Conservation (phyloP, 2,113 vertebrate species). For the Prionailurus bengalensis region DNA sequence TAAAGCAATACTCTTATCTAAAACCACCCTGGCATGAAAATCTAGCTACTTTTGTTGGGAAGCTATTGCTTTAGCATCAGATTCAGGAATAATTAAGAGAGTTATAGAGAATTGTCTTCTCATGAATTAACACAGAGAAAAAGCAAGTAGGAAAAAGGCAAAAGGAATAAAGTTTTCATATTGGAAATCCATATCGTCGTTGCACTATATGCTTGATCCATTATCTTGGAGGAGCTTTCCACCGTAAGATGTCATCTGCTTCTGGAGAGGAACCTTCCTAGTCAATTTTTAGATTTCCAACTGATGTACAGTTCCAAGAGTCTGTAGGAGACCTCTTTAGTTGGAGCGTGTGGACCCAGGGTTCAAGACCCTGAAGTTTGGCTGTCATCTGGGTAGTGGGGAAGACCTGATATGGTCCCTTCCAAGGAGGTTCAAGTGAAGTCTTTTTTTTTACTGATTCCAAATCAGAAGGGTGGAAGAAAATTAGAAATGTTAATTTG, state of each 20-base stretch:
- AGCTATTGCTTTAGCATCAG: not conserved
- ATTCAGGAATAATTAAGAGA: not conserved
- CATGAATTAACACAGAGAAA: not conserved
- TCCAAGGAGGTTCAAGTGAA: not conserved
- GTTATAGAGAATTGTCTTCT: not conserved
- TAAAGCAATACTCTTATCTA: not conserved
- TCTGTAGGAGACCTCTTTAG: not conserved
- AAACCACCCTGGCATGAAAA: not conserved
- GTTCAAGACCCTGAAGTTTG: not conserved
- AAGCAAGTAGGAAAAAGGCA: not conserved
- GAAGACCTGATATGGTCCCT: not conserved
- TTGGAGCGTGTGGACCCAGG: not conserved
- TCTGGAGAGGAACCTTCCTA: not conserved
- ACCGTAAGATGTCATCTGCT: not conserved
- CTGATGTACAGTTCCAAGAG: not conserved
- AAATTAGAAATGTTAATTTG: not conserved
- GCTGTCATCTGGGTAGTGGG: not conserved
- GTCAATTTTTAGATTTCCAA: not conserved
- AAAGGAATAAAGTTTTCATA: not conserved
- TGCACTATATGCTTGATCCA: not conserved
- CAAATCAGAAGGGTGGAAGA: not conserved
- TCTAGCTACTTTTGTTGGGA: not conserved
- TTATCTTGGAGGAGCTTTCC: not conserved
- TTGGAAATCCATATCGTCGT: not conserved
- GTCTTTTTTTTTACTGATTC: not conserved